Base-by-base conservation (phyloP, 2,888 invertebrate species). In the Alsophila aescularia region DNA sequence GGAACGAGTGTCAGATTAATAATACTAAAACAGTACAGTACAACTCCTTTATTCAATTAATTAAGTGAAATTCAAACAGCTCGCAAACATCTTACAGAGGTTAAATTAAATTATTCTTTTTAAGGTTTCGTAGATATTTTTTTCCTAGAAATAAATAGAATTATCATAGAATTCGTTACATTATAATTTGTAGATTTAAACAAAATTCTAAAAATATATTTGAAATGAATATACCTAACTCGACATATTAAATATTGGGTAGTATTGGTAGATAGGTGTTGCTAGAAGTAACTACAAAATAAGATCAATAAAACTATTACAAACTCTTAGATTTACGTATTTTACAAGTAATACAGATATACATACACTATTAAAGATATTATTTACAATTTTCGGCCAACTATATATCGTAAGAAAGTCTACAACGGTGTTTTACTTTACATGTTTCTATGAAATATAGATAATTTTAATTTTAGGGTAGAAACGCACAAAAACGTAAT, bases 11-110 rank as follows among this genome's bases (percentile, higher is more conserved):
- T n/a, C n/a, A n/a, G n/a, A n/a, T n/a, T n/a, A 12, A 37, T 24
- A 29, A 12, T 0, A 35, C 1, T 35, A 51, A 36, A 67, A 67
- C 55, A 34, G 34, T 3, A 57, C 56, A 61, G 62, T 75, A 66
- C 64, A 71, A 71, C 64, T 65, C 71, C 68, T 85, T 85, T 85
- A 85, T 81, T 85, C 66, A 74, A 71, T 77, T 79, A 77, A 75
- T 69, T 64, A 75, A 81, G 79, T 76, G 65, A 77, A 78, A 76
- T 79, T 76, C 72, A 81, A 79, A 81, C 71, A 66, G 66, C 69
- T 73, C 7, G 8, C 10, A 59, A 27, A 59, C 54, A 61, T 59
- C 56, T 67, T 68, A 72, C 44, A 68, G 27, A 58, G 54, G 36
- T 13, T 49, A 32, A 52, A 1, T 44, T 31, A 43, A 16, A 52